Conservation (phyloP, 2,113 vertebrate species). For the Zosterops lateralis region DNA sequence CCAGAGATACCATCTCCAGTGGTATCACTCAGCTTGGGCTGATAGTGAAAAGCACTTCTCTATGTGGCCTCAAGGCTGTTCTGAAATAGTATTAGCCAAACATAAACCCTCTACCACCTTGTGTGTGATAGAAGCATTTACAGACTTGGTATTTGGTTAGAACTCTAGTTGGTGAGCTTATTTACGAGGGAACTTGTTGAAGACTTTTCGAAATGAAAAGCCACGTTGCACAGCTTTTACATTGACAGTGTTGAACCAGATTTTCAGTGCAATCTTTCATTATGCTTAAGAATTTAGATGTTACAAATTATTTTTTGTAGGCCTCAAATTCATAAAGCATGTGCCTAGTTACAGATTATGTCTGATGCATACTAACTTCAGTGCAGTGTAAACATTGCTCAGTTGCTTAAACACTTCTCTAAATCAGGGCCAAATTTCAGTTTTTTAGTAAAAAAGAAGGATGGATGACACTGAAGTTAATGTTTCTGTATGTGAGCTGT, state of each 20-base stretch:
- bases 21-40: not conserved
- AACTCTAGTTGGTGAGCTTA: not conserved
- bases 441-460: not conserved
- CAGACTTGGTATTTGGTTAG: not conserved
- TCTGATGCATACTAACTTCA: not conserved
- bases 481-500: not conserved
- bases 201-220: not conserved
- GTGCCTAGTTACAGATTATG: conserved; percentile 11
- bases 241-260: not conserved
- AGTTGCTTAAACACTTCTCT: not conserved
- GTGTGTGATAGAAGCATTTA: not conserved
- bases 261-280: conserved; percentile 42
- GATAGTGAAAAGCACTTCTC: not conserved
- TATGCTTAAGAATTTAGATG: not conserved
- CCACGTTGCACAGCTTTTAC: conserved; percentile 10
- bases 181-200: not conserved
- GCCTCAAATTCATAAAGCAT: conserved; percentile 1
- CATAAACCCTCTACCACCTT: not conserved
- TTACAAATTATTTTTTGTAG: conserved; percentile 34
- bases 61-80: not conserved
- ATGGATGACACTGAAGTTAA: not conserved
- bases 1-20: not conserved
- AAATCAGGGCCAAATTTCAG: conserved; percentile 1
- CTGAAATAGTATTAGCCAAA: not conserved
- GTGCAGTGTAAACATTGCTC: not conserved